Evolutionary conservation across 1,140 invertebrate genomes (phyloP).

Genomic region (Lepidotrigona ventralis): DNA sequence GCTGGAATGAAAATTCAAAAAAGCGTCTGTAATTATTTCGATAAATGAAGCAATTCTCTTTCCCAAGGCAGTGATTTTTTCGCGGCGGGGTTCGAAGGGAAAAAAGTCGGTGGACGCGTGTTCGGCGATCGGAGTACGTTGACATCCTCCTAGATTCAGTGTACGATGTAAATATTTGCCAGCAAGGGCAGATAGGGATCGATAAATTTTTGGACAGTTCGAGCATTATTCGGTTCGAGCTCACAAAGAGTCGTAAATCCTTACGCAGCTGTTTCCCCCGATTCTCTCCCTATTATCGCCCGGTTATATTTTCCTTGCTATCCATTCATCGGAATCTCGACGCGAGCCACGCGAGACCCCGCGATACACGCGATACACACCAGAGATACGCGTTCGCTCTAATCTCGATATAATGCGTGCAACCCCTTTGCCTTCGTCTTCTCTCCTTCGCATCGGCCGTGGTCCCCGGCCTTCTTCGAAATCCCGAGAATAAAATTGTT

Average conservation of each 20-base stretch:
- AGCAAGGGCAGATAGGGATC: conserved; percentile 39
- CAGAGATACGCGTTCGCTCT: conserved; percentile 16
- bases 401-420: conserved; percentile 25
- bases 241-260: conserved; percentile 70
- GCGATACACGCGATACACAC: conserved; percentile 20
- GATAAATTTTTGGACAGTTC: conserved; percentile 72
- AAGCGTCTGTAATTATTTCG: background rate
- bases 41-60: no score
- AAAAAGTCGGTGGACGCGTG: background rate
- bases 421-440: conserved; percentile 1
- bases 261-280: conserved; percentile 69
- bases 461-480: background rate
- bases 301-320: conserved; percentile 47
- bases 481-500: conserved; percentile 17
- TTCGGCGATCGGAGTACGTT: conserved; percentile 38
- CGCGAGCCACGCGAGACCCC: conserved; percentile 49
- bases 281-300: conserved; percentile 65
- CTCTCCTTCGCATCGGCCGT: background rate
- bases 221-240: conserved; percentile 58
- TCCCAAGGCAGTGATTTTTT: background rate
- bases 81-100: no score
- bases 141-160: conserved; percentile 28
- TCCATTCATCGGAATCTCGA: conserved; percentile 69
- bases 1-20: no score
- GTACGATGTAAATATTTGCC: conserved; percentile 63